These are phyloP conservation scores for Rhyacichthys aspro DNA, from an alignment of 2,797 vertebrate genomes.

Conservation along the genomic window DNA sequence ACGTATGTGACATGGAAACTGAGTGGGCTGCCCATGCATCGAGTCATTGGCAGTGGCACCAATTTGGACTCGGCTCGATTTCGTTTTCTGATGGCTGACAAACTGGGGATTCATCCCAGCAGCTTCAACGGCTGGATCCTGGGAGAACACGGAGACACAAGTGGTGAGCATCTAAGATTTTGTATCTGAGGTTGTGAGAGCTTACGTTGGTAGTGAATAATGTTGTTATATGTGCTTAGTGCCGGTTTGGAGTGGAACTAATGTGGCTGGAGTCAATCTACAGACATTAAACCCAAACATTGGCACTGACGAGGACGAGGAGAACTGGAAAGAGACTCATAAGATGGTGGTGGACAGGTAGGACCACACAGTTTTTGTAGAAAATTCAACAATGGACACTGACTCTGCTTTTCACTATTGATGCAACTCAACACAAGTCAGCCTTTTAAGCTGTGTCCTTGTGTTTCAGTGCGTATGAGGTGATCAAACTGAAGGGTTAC, in stretches of 20 bases:
- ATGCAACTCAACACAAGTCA: no score
- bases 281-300: constrained; percentile 91
- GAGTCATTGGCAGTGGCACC: constrained; percentile 96
- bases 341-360: constrained; percentile 95
- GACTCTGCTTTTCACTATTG: neutral
- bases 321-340: constrained; percentile 93
- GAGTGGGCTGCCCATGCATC: constrained; percentile 94
- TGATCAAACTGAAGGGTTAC: constrained; percentile 96
- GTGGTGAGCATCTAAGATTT: constrained; percentile 79
- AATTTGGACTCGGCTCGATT: constrained; percentile 96
- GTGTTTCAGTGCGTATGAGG: constrained; percentile 89
- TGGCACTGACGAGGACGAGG: constrained; percentile 86
- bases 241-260: constrained; percentile 94
- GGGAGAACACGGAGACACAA: constrained; percentile 96
- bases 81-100: constrained; percentile 91
- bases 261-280: constrained; percentile 91
- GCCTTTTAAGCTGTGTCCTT: neutral
- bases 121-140: constrained; percentile 96
- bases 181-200: neutral
- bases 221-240: constrained; percentile 72
- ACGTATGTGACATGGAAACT: constrained; percentile 98
- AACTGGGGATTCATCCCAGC: constrained; percentile 89
- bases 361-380: no score
- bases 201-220: neutral
- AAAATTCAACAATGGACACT: no score